These are phyloP conservation scores for Aricia artaxerxes DNA, from an alignment of 2,888 invertebrate species.

Conservation along the genomic window DNA sequence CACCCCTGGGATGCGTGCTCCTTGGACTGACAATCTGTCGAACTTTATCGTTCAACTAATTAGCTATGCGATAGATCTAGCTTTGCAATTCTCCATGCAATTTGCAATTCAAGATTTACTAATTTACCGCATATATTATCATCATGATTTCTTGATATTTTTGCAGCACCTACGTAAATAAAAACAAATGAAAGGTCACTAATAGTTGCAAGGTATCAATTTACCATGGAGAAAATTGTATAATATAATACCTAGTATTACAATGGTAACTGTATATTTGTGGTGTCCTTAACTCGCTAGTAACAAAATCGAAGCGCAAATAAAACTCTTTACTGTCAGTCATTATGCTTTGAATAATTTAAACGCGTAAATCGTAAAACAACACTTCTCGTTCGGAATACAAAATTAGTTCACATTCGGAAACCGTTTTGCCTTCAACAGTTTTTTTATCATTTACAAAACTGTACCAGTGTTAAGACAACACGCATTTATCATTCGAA, in stretches of 20 bases:
- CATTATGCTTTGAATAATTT: neutral
- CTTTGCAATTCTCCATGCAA: conserved; percentile 12
- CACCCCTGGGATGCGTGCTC: conserved; percentile 17
- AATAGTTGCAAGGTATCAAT: too few relatives aligned
- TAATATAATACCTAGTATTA: neutral
- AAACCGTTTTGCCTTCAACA: neutral
- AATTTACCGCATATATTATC: neutral
- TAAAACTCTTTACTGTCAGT: neutral
- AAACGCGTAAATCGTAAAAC: conserved; percentile 4
- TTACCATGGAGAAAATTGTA: too few relatives aligned
- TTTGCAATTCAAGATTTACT: conserved; percentile 18
- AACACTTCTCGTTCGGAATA: neutral
- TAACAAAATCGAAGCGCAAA: neutral
- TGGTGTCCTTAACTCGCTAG: neutral
- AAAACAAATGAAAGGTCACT: too few relatives aligned
- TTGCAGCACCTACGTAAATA: too few relatives aligned
- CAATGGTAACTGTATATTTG: neutral
- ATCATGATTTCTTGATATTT: neutral
- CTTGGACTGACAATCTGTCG: conserved; percentile 21
- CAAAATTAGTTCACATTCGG: neutral
- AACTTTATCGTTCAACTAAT: conserved; percentile 17
- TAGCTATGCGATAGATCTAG: conserved; percentile 9
- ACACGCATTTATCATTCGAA: conserved; percentile 28
- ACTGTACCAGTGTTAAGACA: conserved; percentile 22
- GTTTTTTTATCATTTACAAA: conserved; percentile 22